A percentile compares a stretch with the other conserved stretches of the same genome.
These are phyloP conservation scores for Cantharis rustica DNA, from an alignment of 2,888 invertebrate genomes.

Conservation along the genomic window DNA sequence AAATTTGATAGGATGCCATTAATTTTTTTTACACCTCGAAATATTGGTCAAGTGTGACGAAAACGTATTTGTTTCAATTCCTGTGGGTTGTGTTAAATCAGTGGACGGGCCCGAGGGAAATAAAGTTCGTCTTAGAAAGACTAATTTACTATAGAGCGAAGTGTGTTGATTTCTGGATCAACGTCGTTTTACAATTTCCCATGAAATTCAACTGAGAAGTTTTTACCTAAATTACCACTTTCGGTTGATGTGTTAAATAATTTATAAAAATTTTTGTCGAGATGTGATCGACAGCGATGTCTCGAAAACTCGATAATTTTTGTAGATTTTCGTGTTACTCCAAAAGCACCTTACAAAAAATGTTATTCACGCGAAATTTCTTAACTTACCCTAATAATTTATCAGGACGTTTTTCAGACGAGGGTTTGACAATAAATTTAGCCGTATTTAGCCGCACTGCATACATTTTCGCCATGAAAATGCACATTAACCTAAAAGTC, in stretches of 20 bases:
- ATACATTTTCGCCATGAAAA: background rate
- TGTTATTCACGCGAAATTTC: background rate
- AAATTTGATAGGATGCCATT: background rate
- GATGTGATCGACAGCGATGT: background rate
- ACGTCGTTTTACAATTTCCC: background rate
- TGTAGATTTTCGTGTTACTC: background rate
- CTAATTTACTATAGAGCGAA: background rate
- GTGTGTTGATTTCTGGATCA: background rate
- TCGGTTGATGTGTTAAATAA: background rate
- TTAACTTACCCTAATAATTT: background rate
- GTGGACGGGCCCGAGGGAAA: background rate
- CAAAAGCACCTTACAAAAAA: background rate
- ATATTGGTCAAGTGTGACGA: background rate
- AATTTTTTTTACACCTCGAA: background rate
- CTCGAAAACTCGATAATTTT: background rate
- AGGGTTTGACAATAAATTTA: background rate
- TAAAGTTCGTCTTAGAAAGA: background rate
- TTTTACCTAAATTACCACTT: background rate
- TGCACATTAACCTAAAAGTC: background rate
- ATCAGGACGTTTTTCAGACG: background rate
- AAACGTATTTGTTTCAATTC: background rate
- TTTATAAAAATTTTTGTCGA: background rate
- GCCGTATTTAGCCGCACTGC: background rate
- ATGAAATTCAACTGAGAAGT: background rate
- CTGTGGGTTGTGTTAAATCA: background rate